Conservation (phyloP, 2,888 invertebrate genomes). For the Elaeidobius kamerunicus region DNA sequence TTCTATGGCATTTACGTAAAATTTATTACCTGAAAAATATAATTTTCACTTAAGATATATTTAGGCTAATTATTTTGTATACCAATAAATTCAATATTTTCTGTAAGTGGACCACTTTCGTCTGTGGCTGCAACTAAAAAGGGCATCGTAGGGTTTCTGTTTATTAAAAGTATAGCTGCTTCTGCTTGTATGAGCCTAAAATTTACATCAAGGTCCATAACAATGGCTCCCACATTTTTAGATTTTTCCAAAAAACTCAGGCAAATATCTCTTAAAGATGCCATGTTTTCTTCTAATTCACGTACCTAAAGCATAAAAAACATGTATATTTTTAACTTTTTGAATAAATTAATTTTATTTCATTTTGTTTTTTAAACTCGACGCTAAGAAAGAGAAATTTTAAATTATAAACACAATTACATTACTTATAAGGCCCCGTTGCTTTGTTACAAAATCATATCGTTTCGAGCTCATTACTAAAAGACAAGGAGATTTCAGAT, state of each 20-base stretch:
- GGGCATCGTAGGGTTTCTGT: conserved; percentile 18
- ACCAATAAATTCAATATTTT: conserved; percentile 26
- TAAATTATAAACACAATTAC: too few species aligned
- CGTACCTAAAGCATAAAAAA: conserved; percentile 9
- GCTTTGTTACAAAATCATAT: conserved; percentile 5
- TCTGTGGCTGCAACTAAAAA: conserved; percentile 24
- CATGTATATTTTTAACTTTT: too few species aligned
- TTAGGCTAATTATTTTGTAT: neutral
- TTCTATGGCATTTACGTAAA: conserved; percentile 23
- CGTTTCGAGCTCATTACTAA: conserved; percentile 11
- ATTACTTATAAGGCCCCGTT: too few species aligned
- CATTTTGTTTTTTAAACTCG: too few species aligned
- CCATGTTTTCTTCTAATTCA: conserved; percentile 16
- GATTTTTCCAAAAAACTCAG: conserved; percentile 15
- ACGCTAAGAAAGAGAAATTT: too few species aligned
- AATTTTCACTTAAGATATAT: too few species aligned
- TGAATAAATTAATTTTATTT: too few species aligned
- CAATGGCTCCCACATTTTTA: conserved; percentile 19
- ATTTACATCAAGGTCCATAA: conserved; percentile 23
- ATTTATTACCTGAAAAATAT: conserved; percentile 21
- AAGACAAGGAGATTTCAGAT: conserved; percentile 11
- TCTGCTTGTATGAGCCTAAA: conserved; percentile 22
- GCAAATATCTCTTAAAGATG: conserved; percentile 12
- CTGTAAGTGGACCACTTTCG: conserved; percentile 21
- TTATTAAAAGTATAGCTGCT: conserved; percentile 21